Percentiles rank a stretch among this genome's conserved stretches.
phyloP scores from a whole-genome alignment of 2,113 vertebrate genomes.

The Zosterops pallidus region DNA sequence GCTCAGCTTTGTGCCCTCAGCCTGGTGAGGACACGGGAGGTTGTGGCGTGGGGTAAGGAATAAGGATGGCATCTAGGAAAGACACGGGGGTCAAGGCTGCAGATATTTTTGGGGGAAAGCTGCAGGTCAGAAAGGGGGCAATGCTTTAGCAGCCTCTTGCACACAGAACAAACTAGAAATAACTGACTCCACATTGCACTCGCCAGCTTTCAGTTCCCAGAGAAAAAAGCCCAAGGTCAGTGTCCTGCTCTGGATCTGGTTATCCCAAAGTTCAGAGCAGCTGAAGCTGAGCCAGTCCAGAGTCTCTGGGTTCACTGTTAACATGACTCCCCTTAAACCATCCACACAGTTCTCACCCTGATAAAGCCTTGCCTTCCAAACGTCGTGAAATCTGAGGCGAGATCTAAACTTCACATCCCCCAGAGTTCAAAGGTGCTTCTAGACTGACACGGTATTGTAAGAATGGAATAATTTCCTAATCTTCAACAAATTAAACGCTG shows the following conservation, averaged over 20 bases:
- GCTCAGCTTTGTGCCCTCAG: background rate
- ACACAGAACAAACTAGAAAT: background rate
- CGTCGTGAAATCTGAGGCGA: background rate
- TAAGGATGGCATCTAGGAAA: background rate
- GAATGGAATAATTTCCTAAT: conserved; percentile 45
- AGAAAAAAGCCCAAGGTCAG: background rate
- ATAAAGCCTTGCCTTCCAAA: background rate
- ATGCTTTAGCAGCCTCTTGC: background rate
- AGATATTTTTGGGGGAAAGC: background rate
- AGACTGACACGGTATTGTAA: background rate
- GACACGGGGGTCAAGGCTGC: background rate
- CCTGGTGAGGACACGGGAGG: background rate
- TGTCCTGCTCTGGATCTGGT: background rate
- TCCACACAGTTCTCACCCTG: background rate
- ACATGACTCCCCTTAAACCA: background rate
- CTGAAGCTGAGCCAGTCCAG: background rate
- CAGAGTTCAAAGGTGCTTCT: conserved; percentile 15
- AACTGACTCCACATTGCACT: background rate
- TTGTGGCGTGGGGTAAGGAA: background rate
- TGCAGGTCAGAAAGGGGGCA: background rate
- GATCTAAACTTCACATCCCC: conserved; percentile 3
- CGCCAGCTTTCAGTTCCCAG: background rate
- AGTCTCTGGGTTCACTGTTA: background rate
- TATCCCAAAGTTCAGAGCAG: background rate
- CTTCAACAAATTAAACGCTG: conserved; percentile 56